Base-by-base conservation (phyloP, 2,797 vertebrate species). In the Sebastolobus alascanus region DNA sequence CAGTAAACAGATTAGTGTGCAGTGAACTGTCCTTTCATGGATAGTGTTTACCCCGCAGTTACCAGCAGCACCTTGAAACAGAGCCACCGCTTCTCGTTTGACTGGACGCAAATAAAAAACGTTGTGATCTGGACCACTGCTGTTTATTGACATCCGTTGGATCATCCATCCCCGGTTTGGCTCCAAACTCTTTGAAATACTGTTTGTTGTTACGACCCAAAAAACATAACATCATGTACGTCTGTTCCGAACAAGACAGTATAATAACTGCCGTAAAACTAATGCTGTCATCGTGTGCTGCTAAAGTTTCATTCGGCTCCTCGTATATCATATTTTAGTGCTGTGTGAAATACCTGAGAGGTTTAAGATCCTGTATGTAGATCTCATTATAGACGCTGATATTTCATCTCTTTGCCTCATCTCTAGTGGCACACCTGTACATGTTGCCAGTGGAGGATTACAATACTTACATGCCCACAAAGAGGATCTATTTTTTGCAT, bases 261-360 rank as follows among this genome's bases (percentile, higher is more conserved):
- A 72, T 79, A 87, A 79, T 83, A 81, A 89, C 80, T 43, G 75
- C 74, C 60, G 80, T 88, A 88, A 88, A 92, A 80, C 52, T 80
- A 84, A 90, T 88, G 66, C 69, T 90, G 87, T 92, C 84, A 87
- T 88, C 70, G 31, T 73, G 76, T 77, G 72, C 46, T 40, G 65
- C 75, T 73, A 65, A 79, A 18, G 38, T 58, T 69, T 75, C 33
- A 50, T 80, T 82, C 20, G 29, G 20, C 66, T 66, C 35, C 66
- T 81, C 61, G n/a, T 83, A 75, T 38, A 84, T 90, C 75, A 82
- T 67, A 70, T 75, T 66, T 54, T 52, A 89, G 25, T 38, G 25
- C 61, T 75, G 35, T 84, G 10, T 71, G 64, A 69, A 84, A 69
- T 74, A 79, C 76, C 82, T 84, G 61, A 66, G 68, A 87, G 77